These are phyloP conservation scores for Eurytoma adleriae DNA, from an alignment of 2,888 invertebrate genomes.

Conservation along the genomic window DNA sequence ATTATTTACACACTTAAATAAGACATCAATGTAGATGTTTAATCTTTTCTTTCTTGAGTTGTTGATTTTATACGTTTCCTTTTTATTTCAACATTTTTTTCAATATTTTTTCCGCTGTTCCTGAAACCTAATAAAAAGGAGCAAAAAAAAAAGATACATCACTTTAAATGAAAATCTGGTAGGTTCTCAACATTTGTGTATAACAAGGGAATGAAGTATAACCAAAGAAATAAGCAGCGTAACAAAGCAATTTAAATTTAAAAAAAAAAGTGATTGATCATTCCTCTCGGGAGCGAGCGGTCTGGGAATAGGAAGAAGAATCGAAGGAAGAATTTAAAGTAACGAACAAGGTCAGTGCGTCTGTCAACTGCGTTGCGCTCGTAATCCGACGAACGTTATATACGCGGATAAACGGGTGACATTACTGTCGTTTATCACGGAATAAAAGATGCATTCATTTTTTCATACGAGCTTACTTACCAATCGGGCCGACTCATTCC, in stretches of 20 bases:
- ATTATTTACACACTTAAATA: no score
- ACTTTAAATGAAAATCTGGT: no score
- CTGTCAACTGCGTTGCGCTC: not conserved
- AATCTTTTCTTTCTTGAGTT: no score
- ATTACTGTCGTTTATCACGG: conserved; percentile 9
- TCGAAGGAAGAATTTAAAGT: conserved; percentile 10
- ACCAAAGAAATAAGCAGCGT: conserved; percentile 14
- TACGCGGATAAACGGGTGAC: not conserved
- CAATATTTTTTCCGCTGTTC: not conserved
- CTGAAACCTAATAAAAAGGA: not conserved
- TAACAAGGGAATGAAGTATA: not conserved
- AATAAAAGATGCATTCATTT: not conserved
- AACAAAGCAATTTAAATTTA: conserved; percentile 18
- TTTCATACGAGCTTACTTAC: not conserved
- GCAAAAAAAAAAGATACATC: no score
- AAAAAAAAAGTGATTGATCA: conserved; percentile 30
- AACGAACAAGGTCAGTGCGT: conserved; percentile 17
- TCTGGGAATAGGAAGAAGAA: not conserved
- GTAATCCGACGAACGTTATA: not conserved
- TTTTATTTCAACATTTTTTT: no score
- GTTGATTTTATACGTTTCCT: no score
- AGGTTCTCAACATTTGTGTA: not conserved
- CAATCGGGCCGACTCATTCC: not conserved
- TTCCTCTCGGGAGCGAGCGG: not conserved
- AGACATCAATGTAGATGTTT: no score